phyloP scores from a whole-genome alignment of 2,888 invertebrate species.

The Onchidella celtica region DNA sequence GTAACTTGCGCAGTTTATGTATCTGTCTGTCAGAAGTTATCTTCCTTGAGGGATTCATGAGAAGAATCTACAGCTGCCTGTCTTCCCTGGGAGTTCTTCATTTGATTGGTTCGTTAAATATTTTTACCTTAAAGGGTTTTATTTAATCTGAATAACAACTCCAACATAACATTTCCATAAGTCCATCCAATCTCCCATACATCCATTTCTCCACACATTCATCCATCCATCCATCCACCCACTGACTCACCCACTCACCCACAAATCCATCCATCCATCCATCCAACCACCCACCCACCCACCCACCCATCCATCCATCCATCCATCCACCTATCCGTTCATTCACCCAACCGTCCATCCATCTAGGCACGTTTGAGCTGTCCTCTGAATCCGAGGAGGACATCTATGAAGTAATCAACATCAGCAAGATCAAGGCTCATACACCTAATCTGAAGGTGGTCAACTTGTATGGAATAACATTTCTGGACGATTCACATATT shows the following conservation, averaged over 20 bases:
- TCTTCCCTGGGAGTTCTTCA: conserved; percentile 98
- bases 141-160: too few species aligned
- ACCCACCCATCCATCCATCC: too few species aligned
- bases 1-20: conserved; percentile 95
- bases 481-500: conserved; percentile 98
- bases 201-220: too few species aligned
- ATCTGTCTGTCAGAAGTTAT: conserved; percentile 99
- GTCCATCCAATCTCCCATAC: too few species aligned
- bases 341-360: not conserved
- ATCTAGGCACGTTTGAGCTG: conserved; percentile 80
- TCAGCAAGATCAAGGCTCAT: conserved; percentile 98
- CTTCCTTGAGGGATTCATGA: conserved; percentile 99
- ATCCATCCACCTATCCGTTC: too few species aligned
- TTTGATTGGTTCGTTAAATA: conserved; percentile 88
- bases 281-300: too few species aligned
- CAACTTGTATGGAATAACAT: conserved; percentile 98
- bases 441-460: conserved; percentile 98
- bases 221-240: too few species aligned
- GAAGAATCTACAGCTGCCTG: conserved; percentile 99
- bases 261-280: too few species aligned
- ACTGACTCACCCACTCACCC: too few species aligned
- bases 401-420: conserved; percentile 91
- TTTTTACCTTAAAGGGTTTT: too few species aligned
- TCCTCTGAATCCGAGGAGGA: conserved; percentile 97
- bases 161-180: not conserved